Conservation (phyloP, 2,888 invertebrate species). For the Chromoteleia sp. region DNA sequence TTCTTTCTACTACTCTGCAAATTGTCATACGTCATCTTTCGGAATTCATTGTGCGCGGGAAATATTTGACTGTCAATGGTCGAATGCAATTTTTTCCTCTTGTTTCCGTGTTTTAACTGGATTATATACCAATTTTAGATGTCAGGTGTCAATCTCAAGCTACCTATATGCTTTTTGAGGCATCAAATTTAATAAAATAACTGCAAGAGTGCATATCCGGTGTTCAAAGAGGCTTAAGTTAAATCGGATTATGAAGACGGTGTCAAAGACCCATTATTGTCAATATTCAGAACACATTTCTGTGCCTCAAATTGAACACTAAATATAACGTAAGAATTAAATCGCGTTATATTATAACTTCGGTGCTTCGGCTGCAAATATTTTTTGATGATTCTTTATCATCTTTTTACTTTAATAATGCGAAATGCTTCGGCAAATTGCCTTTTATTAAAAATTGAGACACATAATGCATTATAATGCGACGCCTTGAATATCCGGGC, state of each 20-base stretch:
- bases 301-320: constrained; percentile 38
- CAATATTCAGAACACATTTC: constrained; percentile 60
- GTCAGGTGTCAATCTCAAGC: constrained; percentile 59
- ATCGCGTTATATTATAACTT: constrained; percentile 22
- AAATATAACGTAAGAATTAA: constrained; percentile 43
- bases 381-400: neutral
- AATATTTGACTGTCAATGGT: constrained; percentile 35
- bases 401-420: neutral
- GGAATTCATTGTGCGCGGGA: constrained; percentile 18
- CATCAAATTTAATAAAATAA: constrained; percentile 63
- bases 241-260: constrained; percentile 66
- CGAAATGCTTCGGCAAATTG: constrained; percentile 12
- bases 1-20: constrained; percentile 7
- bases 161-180: constrained; percentile 65
- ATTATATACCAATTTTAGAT: constrained; percentile 50
- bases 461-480: constrained; percentile 5
- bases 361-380: neutral
- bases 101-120: constrained; percentile 47
- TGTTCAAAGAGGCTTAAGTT: constrained; percentile 63
- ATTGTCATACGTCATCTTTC: constrained; percentile 39
- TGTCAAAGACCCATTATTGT: constrained; percentile 63
- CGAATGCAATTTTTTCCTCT: constrained; percentile 32
- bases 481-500: constrained; percentile 1
- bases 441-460: constrained; percentile 20
- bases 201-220: constrained; percentile 37